Percentiles rank a stretch among this genome's conserved stretches.
Conservation (phyloP, 2,888 invertebrate species). For the Cyaniris semiargus region DNA sequence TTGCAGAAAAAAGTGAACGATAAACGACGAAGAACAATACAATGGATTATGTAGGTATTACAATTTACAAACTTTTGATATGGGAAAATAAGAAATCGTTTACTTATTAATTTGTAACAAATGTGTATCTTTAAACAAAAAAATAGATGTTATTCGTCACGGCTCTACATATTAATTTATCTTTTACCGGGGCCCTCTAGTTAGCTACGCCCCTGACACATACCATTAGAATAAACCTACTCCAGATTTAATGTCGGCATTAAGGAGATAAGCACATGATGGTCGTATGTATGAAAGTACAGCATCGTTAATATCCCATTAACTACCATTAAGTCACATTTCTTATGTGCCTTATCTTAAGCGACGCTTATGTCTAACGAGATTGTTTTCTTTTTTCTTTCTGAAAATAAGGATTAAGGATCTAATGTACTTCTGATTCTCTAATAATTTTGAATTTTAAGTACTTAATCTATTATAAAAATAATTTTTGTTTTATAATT, state of each 20-base stretch:
- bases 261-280: constrained; percentile 21
- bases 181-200: not conserved
- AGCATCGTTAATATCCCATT: constrained; percentile 35
- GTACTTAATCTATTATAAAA: too few relatives aligned
- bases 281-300: constrained; percentile 29
- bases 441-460: too few relatives aligned
- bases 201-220: not conserved
- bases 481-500: too few relatives aligned
- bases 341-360: constrained; percentile 28
- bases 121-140: not conserved
- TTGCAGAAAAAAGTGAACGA: too few relatives aligned
- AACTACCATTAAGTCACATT: constrained; percentile 30
- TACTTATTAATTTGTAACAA: too few relatives aligned
- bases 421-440: too few relatives aligned
- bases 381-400: constrained; percentile 7
- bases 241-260: constrained; percentile 24
- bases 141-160: not conserved
- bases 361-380: constrained; percentile 8
- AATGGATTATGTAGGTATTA: too few relatives aligned
- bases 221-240: constrained; percentile 21
- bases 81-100: too few relatives aligned
- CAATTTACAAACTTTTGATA: too few relatives aligned
- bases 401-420: not conserved
- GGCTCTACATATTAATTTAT: not conserved
- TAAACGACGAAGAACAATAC: too few relatives aligned